phyloP scores from a whole-genome alignment of 2,888 invertebrate genomes.

The Microchrysa polita region DNA sequence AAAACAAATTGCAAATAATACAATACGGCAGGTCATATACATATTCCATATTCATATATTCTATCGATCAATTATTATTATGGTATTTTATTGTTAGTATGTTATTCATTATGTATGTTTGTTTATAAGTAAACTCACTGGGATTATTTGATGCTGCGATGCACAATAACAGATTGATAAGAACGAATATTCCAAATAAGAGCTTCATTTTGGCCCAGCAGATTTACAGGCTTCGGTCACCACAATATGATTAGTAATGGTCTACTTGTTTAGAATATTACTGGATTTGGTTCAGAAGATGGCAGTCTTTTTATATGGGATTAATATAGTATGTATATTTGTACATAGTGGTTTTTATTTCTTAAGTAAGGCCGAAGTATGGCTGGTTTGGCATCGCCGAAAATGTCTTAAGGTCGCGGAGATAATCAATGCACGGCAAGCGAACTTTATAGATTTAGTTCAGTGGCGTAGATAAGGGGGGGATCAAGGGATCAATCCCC shows the following conservation, averaged over 20 bases:
- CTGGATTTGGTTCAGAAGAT: neutral
- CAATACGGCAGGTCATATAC: neutral
- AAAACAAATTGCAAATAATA: conserved; percentile 13
- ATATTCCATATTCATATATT: neutral
- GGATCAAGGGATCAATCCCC: too few species aligned
- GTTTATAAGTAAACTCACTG: too few species aligned
- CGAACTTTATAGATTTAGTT: too few species aligned
- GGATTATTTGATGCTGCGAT: neutral
- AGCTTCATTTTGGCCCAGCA: neutral
- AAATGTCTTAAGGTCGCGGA: too few species aligned
- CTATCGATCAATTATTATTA: neutral
- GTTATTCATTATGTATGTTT: too few species aligned
- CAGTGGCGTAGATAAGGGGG: too few species aligned
- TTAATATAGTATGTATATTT: too few species aligned
- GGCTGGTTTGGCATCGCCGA: too few species aligned
- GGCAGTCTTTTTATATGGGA: neutral
- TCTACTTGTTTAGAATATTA: neutral
- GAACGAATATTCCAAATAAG: neutral
- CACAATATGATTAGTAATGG: neutral
- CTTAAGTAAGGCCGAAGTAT: too few species aligned
- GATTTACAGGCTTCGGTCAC: neutral
- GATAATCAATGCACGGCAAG: too few species aligned
- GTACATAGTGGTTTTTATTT: too few species aligned
- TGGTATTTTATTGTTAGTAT: too few species aligned
- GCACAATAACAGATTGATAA: neutral